Evolutionary conservation across 1,140 invertebrate species (phyloP), one percentile per base, ranked within the genome.

Genomic region (Bombus sylvicola): DNA sequence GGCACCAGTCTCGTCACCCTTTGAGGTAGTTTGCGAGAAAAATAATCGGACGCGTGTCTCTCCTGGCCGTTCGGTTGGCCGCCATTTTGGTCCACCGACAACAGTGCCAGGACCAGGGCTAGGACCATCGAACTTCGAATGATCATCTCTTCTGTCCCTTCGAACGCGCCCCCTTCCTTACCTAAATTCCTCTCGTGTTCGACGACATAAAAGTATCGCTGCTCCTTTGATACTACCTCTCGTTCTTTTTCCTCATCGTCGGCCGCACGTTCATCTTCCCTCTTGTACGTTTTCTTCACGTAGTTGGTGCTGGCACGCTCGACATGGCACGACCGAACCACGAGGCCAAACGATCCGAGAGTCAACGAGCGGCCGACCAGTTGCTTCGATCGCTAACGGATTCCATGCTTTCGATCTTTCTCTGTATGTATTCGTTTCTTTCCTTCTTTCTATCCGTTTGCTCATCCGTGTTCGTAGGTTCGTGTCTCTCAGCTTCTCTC

Each of bases 1-100:
- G 95, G 95, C 73, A 95, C 94, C 53, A 95, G 90, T 53, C 95
- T 94, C 59, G 93, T 94, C 43, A 94, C 94, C 85, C 92, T 94
- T 73, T 91, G 89, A 68, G 87, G 73, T 76, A 81, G 77, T 57
- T 92, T 92, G 43, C 89, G 90, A 37, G 75, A 71, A 34, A 75
- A 82, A n/a, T 73, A 13, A n/a, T 86, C 69, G 64, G 77, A 69
- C 69, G 93, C 73, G 91, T 91, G 91, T 75, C 90, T 80, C 75
- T 91, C 73, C 43, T 82, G 78, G 84, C 88, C 87, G 81, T 76
- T 78, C 39, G 88, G 85, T 39, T 84, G 85, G 84, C 89, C 87
- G 81, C 87, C 92, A 92, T 94, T 87, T 87, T 90, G 90, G 78
- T 90, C 86, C 90, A 86, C 87, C 57, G 89, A 94, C 89, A 93